Evolutionary conservation across 23 tunicate species (phyloP).

Genomic region (Botrylloides violaceus): DNA sequence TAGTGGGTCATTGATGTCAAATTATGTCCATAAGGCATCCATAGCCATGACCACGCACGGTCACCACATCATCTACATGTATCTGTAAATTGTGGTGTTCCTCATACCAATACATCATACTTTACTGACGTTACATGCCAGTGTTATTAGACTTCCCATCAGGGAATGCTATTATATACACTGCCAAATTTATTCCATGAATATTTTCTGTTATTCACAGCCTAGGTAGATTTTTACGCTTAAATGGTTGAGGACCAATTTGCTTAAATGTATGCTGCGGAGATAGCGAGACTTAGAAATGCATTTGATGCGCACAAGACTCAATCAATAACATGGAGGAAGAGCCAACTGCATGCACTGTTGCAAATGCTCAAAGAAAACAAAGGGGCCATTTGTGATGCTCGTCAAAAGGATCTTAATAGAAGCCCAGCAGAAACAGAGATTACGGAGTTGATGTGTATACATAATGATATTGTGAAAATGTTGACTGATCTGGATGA

Average conservation of each 20-base stretch:
- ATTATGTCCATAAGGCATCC: no score
- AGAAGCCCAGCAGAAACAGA: conserved; percentile 35
- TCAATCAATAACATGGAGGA: conserved; percentile 35
- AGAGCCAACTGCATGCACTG: conserved; percentile 37
- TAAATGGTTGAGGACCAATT: neutral
- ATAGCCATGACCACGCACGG: no score
- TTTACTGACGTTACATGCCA: no score
- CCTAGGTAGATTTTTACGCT: no score
- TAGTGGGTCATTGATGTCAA: no score
- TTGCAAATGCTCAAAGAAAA: conserved; percentile 32
- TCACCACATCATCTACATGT: no score
- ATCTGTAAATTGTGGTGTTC: no score
- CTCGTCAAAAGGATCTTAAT: conserved; percentile 30
- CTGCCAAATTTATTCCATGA: no score
- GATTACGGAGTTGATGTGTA: conserved; percentile 31
- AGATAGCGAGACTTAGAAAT: conserved; percentile 14
- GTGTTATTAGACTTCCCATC: no score
- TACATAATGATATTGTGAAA: conserved; percentile 36
- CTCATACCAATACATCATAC: no score
- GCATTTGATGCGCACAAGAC: conserved; percentile 43
- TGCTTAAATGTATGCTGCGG: neutral
- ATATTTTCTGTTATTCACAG: no score
- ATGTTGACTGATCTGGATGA: conserved; percentile 31
- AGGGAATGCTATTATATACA: no score
- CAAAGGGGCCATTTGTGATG: conserved; percentile 30